These are phyloP conservation scores for Loriculus beryllinus DNA, from an alignment of 2,797 vertebrate species.

Conservation along the genomic window DNA sequence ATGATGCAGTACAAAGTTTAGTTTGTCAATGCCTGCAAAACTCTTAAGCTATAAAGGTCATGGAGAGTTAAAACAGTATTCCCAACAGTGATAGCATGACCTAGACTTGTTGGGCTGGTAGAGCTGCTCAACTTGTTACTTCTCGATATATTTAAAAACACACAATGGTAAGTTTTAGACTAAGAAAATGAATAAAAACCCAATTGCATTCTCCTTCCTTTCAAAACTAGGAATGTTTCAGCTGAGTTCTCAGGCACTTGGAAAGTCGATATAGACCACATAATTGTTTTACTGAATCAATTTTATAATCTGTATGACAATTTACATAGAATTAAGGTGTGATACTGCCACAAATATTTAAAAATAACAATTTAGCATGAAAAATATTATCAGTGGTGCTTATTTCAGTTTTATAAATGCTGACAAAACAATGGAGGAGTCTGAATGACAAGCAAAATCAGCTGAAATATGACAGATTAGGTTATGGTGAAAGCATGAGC, in stretches of 20 bases:
- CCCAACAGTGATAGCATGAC: neutral
- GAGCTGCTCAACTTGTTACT: neutral
- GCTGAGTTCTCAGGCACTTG: neutral
- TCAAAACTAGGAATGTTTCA: neutral
- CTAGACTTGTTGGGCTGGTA: neutral
- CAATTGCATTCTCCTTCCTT: neutral
- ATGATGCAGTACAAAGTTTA: neutral
- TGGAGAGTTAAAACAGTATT: neutral
- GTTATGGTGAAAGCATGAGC: constrained; percentile 30
- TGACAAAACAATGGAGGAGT: neutral
- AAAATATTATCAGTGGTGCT: neutral
- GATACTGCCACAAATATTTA: neutral
- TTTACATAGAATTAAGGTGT: neutral
- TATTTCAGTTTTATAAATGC: neutral
- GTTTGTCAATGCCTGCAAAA: neutral
- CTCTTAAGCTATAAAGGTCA: neutral
- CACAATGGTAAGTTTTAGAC: neutral
- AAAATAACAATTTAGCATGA: neutral
- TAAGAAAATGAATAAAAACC: neutral
- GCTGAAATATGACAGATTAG: constrained; percentile 2
- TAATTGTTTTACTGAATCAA: neutral
- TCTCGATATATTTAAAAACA: neutral
- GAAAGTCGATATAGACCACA: neutral
- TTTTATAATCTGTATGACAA: neutral
- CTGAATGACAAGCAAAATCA: constrained; percentile 10